Percentiles rank a stretch among this genome's conserved stretches.
phyloP scores from a whole-genome alignment of 2,113 vertebrate species.

The Apodemus speciosus region DNA sequence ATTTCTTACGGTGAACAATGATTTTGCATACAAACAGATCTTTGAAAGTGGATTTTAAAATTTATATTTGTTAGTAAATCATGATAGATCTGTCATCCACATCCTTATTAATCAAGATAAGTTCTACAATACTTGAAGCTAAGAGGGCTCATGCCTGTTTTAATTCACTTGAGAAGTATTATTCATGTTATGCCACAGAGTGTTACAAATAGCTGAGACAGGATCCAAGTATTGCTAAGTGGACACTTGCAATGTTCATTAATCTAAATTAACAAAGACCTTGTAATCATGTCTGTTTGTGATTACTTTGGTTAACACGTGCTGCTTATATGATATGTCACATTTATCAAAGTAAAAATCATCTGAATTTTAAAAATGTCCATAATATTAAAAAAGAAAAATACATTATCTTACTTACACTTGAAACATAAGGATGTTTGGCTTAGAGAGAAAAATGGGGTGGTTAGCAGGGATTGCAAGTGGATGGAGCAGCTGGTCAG shows the following conservation, averaged over 20 bases:
- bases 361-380: conserved; percentile 20
- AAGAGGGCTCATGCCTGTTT: conserved; percentile 75
- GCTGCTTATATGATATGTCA: conserved; percentile 24
- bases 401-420: background rate
- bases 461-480: background rate
- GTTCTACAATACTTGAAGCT: conserved; percentile 75
- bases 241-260: conserved; percentile 25
- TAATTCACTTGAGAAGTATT: conserved; percentile 76
- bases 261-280: conserved; percentile 52
- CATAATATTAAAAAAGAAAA: background rate
- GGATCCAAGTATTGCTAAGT: background rate
- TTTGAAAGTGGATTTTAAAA: conserved; percentile 76
- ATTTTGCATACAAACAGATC: conserved; percentile 70
- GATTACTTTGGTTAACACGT: conserved; percentile 22
- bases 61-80: conserved; percentile 81
- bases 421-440: background rate
- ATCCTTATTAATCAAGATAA: conserved; percentile 77
- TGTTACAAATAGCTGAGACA: background rate
- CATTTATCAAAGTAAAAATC: conserved; percentile 51
- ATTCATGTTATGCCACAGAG: conserved; percentile 48
- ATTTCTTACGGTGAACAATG: conserved; percentile 78
- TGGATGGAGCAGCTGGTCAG: background rate
- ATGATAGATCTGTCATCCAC: conserved; percentile 76
- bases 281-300: conserved; percentile 36
- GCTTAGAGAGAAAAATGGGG: background rate